Conservation (phyloP, 2,888 invertebrate genomes). For the Sarcophaga caerulescens region DNA sequence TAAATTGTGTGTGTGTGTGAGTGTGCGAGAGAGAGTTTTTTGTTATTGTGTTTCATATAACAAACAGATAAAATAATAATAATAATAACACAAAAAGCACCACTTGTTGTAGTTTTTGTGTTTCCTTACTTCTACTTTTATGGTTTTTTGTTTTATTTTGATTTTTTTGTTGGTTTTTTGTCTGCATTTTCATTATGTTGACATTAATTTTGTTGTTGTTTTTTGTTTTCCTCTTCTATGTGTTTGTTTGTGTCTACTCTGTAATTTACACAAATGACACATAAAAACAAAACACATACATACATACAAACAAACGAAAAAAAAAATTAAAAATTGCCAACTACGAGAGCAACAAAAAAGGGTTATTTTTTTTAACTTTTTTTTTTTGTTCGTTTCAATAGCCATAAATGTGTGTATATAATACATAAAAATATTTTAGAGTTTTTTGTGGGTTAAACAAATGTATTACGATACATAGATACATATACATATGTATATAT, state of each 20-base stretch:
- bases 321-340: background rate
- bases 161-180: constrained; percentile 2
- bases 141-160: background rate
- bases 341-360: constrained; percentile 20
- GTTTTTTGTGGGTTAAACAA: constrained; percentile 36
- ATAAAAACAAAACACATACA: constrained; percentile 27
- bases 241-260: constrained; percentile 51
- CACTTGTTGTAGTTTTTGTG: background rate
- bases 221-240: background rate
- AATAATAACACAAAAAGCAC: constrained; percentile 35
- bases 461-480: constrained; percentile 22
- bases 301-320: background rate
- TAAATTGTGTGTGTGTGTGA: constrained; percentile 16
- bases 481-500: background rate
- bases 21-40: background rate
- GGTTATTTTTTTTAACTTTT: constrained; percentile 35
- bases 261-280: constrained; percentile 64
- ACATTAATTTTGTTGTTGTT: constrained; percentile 52
- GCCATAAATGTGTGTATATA: constrained; percentile 19
- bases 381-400: constrained; percentile 35
- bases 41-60: constrained; percentile 20
- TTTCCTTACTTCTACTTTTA: background rate
- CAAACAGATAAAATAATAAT: constrained; percentile 45
- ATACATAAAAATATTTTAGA: constrained; percentile 31
- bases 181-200: constrained; percentile 67